Base-by-base conservation (phyloP, 2,113 vertebrate species). In the Dipodomys merriami region DNA sequence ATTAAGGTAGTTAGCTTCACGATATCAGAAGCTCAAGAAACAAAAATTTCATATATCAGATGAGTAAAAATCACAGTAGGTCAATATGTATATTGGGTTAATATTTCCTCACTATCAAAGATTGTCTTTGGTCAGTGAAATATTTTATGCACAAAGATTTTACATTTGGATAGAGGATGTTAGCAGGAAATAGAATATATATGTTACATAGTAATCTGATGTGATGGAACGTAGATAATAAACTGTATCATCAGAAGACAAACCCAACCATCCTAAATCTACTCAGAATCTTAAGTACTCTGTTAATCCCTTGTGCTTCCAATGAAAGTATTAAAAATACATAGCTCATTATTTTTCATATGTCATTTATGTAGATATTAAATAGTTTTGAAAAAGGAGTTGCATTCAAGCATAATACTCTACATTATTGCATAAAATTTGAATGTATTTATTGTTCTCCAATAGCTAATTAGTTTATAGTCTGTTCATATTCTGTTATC, bases 1-100 rank as follows among this genome's bases (percentile, higher is more conserved):
- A 88, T 77, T 60, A 83, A 33, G 27, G 90, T 53, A 94, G 71
- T 7, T 53, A 94, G 67, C 6, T 72, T 25, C 30, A 84, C 22
- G 74, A 72, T 80, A n/a, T 68, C 7, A 71, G 19, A 60, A 88
- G 0, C 16, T 86, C 69, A 53, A 72, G 57, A 91, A 88, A n/a
- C 4, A 82, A 6, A 1, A 77, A 9, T 76, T 93, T 78, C 27
- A 83, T 76, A 30, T n/a, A 53, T 83, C 35, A 76, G 10, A 76
- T 20, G 92, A 65, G 19, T 44, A 57, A 53, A 73, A 85, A 49
- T 90, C 88, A 93, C 79, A 16, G 6, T 44, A 30, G 8, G 23
- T 74, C 68, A 77, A 44, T 86, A 77, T 39, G 29, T 35, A 53
- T 46, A 72, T 67, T 78, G 4, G 1, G 25, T 78, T 82, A 49